Percentiles rank a stretch among this genome's conserved stretches.
Evolutionary conservation across 2,797 vertebrate species (phyloP).

Genomic region (Betta splendens): DNA sequence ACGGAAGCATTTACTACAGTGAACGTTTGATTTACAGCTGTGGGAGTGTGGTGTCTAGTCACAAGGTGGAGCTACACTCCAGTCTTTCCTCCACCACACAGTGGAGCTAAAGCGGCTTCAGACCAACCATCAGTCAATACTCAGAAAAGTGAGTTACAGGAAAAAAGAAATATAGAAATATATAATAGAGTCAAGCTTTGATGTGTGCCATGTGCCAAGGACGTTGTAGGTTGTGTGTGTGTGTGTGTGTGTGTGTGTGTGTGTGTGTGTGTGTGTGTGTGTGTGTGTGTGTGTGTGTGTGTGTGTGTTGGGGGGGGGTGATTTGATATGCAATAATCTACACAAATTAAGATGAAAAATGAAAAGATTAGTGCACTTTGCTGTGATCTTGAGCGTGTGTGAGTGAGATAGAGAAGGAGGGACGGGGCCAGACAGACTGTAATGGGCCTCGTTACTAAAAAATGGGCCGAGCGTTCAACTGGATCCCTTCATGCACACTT

Average conservation of each 20-base stretch:
- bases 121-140: slow-evolving; percentile 43
- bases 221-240: too few species aligned
- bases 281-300: slow-evolving; percentile 1
- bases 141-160: slow-evolving; percentile 3
- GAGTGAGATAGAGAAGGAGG: slow-evolving; percentile 22
- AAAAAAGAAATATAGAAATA: slow-evolving; percentile 22
- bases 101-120: not conserved
- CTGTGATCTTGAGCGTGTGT: slow-evolving; percentile 34
- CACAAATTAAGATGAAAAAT: slow-evolving; percentile 53
- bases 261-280: slow-evolving; percentile 6
- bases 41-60: slow-evolving; percentile 16
- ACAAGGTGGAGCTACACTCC: slow-evolving; percentile 64
- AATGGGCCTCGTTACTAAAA: slow-evolving; percentile 62
- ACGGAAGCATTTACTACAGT: not conserved
- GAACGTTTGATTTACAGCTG: not conserved
- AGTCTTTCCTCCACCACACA: slow-evolving; percentile 15
- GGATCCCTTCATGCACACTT: slow-evolving; percentile 44
- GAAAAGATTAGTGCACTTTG: slow-evolving; percentile 45
- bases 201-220: too few species aligned
- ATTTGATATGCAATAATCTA: slow-evolving; percentile 36
- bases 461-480: slow-evolving; percentile 53
- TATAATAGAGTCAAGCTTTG: too few species aligned
- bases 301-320: slow-evolving; percentile 15
- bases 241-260: slow-evolving; percentile 13
- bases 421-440: slow-evolving; percentile 32